Evolutionary conservation across 2,113 vertebrate species (phyloP).

Genomic region (Sminthopsis crassicaudata): DNA sequence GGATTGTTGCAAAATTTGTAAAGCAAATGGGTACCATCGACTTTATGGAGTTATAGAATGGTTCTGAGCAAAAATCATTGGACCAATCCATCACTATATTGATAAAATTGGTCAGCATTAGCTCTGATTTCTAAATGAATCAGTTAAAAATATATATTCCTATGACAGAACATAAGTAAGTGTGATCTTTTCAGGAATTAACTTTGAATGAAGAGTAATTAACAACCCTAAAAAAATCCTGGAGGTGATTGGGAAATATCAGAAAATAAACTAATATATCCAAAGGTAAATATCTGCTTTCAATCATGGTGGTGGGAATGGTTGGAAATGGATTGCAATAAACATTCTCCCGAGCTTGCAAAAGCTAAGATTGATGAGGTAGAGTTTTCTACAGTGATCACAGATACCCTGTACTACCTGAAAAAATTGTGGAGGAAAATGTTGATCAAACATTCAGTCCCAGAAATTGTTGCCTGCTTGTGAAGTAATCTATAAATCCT

Average conservation of each 20-base stretch:
- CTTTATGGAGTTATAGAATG: not conserved
- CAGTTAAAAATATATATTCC: not conserved
- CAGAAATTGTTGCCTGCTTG: slow-evolving; percentile 48
- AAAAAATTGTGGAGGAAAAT: slow-evolving; percentile 22
- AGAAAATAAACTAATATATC: not conserved
- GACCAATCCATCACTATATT: not conserved
- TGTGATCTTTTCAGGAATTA: not conserved
- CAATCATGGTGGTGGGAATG: not conserved
- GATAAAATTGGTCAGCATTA: not conserved
- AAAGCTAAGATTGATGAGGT: slow-evolving; percentile 15
- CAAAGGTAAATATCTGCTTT: not conserved
- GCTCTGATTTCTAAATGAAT: not conserved
- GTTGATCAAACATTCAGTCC: slow-evolving; percentile 37
- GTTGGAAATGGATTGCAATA: not conserved
- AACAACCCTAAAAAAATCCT: not conserved
- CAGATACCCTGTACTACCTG: slow-evolving; percentile 14
- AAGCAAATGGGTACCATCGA: not conserved
- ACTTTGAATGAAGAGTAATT: not conserved
- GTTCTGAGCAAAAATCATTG: not conserved
- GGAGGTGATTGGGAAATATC: not conserved
- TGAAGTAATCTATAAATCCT: not conserved
- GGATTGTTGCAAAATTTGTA: not conserved
- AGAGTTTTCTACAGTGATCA: slow-evolving; percentile 6
- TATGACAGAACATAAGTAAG: not conserved
- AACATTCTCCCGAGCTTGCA: not conserved